Conservation (phyloP, 2,113 vertebrate genomes). For the Brachirus orientalis region DNA sequence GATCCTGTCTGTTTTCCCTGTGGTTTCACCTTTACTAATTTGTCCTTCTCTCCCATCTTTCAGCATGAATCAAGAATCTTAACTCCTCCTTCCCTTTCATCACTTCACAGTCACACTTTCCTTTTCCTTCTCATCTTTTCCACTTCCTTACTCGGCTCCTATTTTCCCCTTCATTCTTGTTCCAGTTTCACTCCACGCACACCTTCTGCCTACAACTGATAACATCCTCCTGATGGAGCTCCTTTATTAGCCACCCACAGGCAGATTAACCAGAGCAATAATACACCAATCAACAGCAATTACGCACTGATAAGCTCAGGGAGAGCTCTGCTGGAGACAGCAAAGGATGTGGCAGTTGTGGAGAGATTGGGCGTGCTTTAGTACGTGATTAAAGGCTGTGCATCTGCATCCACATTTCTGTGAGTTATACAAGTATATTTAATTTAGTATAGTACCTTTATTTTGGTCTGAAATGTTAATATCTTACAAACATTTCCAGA, state of each 20-base stretch:
- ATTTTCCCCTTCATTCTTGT: constrained; percentile 20
- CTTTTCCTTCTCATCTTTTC: background rate
- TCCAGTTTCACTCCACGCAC: constrained; percentile 47
- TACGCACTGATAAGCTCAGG: constrained; percentile 70
- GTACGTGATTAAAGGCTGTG: constrained; percentile 50
- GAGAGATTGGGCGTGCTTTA: constrained; percentile 49
- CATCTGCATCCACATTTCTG: constrained; percentile 46
- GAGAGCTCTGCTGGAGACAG: constrained; percentile 59
- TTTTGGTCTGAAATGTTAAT: too few relatives aligned
- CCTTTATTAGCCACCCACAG: constrained; percentile 77
- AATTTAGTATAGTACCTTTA: constrained; percentile 24
- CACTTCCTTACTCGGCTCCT: background rate
- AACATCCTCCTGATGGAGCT: constrained; percentile 73
- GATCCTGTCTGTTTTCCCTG: background rate
- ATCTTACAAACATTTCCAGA: too few relatives aligned
- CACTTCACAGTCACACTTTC: constrained; percentile 1
- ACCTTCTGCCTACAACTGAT: constrained; percentile 70
- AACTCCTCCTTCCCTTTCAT: constrained; percentile 23
- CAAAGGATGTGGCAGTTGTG: constrained; percentile 39
- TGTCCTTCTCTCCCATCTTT: constrained; percentile 33
- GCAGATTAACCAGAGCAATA: constrained; percentile 74
- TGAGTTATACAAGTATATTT: constrained; percentile 36
- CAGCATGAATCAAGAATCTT: constrained; percentile 25
- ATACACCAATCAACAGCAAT: constrained; percentile 79
- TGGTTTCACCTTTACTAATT: constrained; percentile 12